Percentiles rank a stretch among this genome's conserved stretches.
phyloP scores from a whole-genome alignment of 92 coral and sea anemone genomes.

The Umimayanthus chanpuru region DNA sequence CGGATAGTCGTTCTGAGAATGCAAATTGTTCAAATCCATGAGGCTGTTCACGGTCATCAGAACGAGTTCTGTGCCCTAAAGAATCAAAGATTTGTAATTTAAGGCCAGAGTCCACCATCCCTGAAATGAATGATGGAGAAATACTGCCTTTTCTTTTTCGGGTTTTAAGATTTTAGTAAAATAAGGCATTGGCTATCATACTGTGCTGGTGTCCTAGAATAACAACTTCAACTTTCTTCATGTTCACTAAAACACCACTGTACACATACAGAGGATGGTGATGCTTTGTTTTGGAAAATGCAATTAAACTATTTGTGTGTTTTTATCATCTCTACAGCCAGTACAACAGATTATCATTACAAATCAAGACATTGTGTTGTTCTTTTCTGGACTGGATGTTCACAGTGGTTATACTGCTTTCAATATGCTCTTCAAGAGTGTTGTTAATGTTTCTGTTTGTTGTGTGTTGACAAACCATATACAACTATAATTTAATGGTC shows the following conservation, averaged over 20 bases:
- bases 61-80: constrained; percentile 97
- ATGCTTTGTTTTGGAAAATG: neutral
- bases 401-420: neutral
- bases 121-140: constrained; percentile 11
- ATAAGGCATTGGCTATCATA: neutral
- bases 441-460: neutral
- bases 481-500: too few species aligned
- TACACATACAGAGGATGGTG: neutral
- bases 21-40: constrained; percentile 94
- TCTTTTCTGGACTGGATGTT: neutral
- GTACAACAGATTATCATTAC: neutral
- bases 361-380: neutral
- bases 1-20: constrained; percentile 86
- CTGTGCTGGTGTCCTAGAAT: neutral
- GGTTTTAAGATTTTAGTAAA: constrained; percentile 17
- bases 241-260: neutral
- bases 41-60: constrained; percentile 94
- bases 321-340: neutral
- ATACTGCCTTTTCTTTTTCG: neutral
- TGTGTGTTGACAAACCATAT: neutral
- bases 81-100: constrained; percentile 50
- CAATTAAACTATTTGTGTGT: neutral
- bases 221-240: neutral
- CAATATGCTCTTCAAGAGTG: neutral
- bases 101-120: constrained; percentile 35